Percentiles rank a stretch among this genome's conserved stretches.
Evolutionary conservation across 2,888 invertebrate genomes (phyloP).

Genomic region (Harpalus rubripes): DNA sequence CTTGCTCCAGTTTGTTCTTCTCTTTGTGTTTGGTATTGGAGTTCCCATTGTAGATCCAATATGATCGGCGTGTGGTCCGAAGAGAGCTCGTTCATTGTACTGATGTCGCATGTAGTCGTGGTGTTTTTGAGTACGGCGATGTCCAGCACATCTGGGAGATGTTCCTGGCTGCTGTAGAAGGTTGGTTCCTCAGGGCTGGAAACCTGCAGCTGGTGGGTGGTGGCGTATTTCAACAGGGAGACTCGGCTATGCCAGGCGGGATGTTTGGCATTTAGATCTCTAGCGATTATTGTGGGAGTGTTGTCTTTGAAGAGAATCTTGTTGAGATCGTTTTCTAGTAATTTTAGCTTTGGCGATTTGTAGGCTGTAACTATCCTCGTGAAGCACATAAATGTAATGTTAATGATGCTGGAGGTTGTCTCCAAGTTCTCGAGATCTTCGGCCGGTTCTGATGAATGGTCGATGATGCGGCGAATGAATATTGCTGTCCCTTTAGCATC

Average conservation of each 20-base stretch:
- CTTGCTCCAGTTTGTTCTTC: not conserved
- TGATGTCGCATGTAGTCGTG: not conserved
- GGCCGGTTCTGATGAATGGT: too few relatives aligned
- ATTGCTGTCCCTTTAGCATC: too few relatives aligned
- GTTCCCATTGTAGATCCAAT: not conserved
- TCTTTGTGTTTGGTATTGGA: too few relatives aligned
- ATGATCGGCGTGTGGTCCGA: too few relatives aligned
- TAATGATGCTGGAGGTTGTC: too few relatives aligned
- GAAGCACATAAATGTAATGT: too few relatives aligned
- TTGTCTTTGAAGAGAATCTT: not conserved
- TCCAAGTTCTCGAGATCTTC: too few relatives aligned
- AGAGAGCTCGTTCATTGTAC: not conserved
- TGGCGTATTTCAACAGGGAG: not conserved
- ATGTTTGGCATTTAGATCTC: conserved; percentile 2
- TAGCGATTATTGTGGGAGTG: not conserved
- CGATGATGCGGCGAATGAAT: too few relatives aligned
- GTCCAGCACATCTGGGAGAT: not conserved
- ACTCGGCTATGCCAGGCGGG: not conserved
- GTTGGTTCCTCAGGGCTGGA: not conserved
- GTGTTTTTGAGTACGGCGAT: not conserved
- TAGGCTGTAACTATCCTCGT: not conserved
- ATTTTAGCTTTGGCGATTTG: not conserved
- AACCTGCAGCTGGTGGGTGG: not conserved
- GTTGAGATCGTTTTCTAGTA: not conserved
- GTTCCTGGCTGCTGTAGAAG: not conserved